phyloP scores from a whole-genome alignment of 2,113 vertebrate genomes.

The Amphiprion ocellaris region DNA sequence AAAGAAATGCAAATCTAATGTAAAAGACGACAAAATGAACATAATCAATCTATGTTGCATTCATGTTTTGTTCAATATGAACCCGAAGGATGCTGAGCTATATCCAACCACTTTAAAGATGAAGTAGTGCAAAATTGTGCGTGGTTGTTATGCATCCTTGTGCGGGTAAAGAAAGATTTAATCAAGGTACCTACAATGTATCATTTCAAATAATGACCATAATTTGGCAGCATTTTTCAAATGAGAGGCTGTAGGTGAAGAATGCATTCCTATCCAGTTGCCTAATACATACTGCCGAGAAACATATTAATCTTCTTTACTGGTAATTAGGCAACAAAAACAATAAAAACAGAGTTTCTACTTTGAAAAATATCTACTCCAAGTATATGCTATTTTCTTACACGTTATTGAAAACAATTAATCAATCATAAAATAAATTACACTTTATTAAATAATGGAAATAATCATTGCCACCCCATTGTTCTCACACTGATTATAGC shows the following conservation, averaged over 20 bases:
- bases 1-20: no score
- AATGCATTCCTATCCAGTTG: not conserved
- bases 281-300: not conserved
- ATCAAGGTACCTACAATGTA: not conserved
- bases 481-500: not conserved
- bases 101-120: not conserved
- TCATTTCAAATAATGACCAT: constrained; percentile 15
- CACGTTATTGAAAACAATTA: not conserved
- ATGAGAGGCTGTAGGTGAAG: constrained; percentile 22
- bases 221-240: constrained; percentile 14
- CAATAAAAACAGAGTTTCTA: not conserved
- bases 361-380: not conserved
- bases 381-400: not conserved
- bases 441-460: not conserved
- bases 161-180: constrained; percentile 10
- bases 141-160: no score
- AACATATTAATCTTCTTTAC: not conserved
- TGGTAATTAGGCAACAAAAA: not conserved
- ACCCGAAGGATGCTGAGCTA: not conserved
- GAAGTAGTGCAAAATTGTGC: not conserved
- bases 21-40: no score
- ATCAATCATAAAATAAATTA: not conserved
- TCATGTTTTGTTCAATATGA: not conserved
- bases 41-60: no score
- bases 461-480: not conserved